Base-by-base conservation (phyloP, 1,140 invertebrate species). In the Alviniconcha marisindica region DNA sequence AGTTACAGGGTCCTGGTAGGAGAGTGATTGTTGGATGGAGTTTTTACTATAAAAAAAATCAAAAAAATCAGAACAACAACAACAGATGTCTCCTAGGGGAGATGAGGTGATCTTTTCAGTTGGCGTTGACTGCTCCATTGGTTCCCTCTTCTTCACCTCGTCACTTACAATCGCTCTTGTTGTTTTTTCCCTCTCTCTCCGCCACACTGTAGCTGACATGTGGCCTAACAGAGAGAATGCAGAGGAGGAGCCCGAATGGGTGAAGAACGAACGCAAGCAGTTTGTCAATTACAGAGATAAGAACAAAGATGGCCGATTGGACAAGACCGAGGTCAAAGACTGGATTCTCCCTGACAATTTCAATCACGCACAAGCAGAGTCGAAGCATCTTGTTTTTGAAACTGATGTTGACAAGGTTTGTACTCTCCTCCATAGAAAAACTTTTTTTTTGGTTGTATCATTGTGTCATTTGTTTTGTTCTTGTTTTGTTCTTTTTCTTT, bases 301-400 rank as follows among this genome's bases (percentile, higher is more conserved):
- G 90, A 95, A 98, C 93, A 95, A 95, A 38, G 97, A 99, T 94
- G 98, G 98, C 12, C 97, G 95, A 88, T 95, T 99, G 94, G 96
- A 99, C 90, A 94, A 95, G 84, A 95, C 96, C 71, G 98, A 99
- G 94, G 96, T 97, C 87, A 91, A 92, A 91, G 95, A 96, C 60
- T 99, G 99, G 99, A 99, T 99, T 85, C 95, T 98, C 81, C 99
- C 99, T 1, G 94, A 96, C 21, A 97, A 99, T 93, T 99, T 98
- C 93, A 98, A 99, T 94, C 98, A 99, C 93, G 97, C 98, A 5
- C 96, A 98, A 88, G 98, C 97, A 0, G 99, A 99, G 94, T 96
- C 98, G 0, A 96, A 97, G 82, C 99, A 99, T 94, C 95, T 99
- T 44, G 96, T 99, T 87, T 97, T 97, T 92, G 98, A 99, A 93